Evolutionary conservation across 2,888 invertebrate species (phyloP).

Genomic region (Zaprionus bogoriensis): DNA sequence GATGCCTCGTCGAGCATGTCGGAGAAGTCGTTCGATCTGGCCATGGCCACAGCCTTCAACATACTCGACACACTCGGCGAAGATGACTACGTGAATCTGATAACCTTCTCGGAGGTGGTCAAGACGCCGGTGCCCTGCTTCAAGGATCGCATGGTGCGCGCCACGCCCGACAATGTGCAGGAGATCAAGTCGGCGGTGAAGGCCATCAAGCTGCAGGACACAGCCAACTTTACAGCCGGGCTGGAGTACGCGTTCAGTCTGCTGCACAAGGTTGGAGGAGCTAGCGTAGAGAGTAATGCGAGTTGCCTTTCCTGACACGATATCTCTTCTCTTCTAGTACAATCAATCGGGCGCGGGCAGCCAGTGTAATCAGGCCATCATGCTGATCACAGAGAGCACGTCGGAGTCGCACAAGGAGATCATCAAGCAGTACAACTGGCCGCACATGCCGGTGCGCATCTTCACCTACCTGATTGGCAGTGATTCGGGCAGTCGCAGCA

Average conservation of each 20-base stretch:
- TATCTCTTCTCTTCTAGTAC: constrained; percentile 85
- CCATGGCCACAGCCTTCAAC: constrained; percentile 93
- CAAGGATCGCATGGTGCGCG: constrained; percentile 93
- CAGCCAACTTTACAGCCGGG: constrained; percentile 96
- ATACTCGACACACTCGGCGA: constrained; percentile 97
- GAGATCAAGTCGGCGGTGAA: constrained; percentile 91
- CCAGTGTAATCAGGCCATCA: constrained; percentile 99
- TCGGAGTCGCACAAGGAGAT: constrained; percentile 87
- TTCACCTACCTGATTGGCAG: constrained; percentile 98
- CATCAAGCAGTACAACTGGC: constrained; percentile 93
- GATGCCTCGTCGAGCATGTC: constrained; percentile 96
- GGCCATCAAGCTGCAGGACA: constrained; percentile 89
- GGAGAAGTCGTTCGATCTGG: constrained; percentile 92
- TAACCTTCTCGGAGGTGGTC: constrained; percentile 92
- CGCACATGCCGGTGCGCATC: constrained; percentile 96
- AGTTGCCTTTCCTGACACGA: background rate
- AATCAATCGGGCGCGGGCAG: constrained; percentile 93
- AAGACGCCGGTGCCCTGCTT: constrained; percentile 95
- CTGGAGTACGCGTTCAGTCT: constrained; percentile 96
- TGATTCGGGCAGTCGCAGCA: constrained; percentile 93
- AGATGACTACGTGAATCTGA: constrained; percentile 98
- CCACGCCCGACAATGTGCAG: constrained; percentile 91
- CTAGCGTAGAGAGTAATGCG: background rate
- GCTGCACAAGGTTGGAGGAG: constrained; percentile 88
- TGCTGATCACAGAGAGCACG: constrained; percentile 97